Percentiles rank a stretch among this genome's conserved stretches.
phyloP scores from a whole-genome alignment of 2,888 invertebrate genomes.

The Tachina lurida region DNA sequence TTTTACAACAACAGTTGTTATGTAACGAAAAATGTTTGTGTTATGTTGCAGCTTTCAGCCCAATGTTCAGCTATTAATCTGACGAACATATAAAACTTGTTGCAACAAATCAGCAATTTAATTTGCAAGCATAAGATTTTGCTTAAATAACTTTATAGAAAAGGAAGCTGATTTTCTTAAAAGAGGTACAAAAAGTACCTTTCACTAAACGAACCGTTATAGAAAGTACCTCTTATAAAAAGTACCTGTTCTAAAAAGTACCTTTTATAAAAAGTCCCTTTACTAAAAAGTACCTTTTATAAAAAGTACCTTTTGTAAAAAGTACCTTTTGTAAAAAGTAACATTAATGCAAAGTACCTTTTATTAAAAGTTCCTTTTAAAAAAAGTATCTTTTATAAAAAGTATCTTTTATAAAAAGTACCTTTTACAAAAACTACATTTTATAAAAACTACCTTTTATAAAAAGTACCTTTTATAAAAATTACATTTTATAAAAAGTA shows the following conservation, averaged over 20 bases:
- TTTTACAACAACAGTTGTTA: neutral
- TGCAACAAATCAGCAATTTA: conserved; percentile 1
- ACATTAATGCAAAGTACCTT: no score
- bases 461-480: neutral
- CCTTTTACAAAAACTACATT: neutral
- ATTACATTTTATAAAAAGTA: neutral
- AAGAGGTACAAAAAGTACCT: no score
- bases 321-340: no score
- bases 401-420: neutral
- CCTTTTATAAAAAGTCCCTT: neutral
- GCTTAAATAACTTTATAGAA: neutral
- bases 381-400: no score
- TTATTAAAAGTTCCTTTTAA: no score
- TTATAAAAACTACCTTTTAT: neutral
- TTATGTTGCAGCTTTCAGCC: neutral
- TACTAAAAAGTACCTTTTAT: no score
- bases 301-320: no score
- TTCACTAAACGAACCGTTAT: no score
- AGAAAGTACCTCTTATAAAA: no score
- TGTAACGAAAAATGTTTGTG: neutral
- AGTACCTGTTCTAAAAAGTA: no score
- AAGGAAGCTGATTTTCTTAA: neutral
- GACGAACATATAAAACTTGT: neutral
- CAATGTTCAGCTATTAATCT: conserved; percentile 6
- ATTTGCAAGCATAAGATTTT: conserved; percentile 13